These are phyloP conservation scores for Sitophilus oryzae DNA, from an alignment of 1,140 invertebrate species.

Conservation along the genomic window DNA sequence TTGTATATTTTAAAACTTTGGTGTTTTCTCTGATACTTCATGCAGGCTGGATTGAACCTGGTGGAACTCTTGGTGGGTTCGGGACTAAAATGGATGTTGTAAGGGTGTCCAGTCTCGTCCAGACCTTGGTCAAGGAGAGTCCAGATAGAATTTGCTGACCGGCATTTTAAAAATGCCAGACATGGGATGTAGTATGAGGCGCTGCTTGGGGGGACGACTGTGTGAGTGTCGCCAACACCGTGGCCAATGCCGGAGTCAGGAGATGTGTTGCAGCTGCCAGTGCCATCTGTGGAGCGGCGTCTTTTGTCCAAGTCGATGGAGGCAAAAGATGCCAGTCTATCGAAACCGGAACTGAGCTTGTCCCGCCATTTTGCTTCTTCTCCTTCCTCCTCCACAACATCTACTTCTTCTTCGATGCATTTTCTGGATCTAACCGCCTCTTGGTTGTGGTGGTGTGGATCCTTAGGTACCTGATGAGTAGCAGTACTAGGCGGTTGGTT, in stretches of 20 bases:
- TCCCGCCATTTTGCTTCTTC: slow-evolving; percentile 74
- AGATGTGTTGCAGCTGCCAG: slow-evolving; percentile 63
- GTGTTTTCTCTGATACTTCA: slow-evolving; percentile 54
- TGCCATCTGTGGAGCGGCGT: slow-evolving; percentile 67
- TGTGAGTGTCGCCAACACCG: slow-evolving; percentile 51
- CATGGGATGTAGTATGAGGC: slow-evolving; percentile 38
- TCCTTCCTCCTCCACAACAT: slow-evolving; percentile 53
- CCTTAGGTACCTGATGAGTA: slow-evolving; percentile 47
- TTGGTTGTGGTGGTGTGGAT: not conserved
- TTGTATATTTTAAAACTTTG: not conserved
- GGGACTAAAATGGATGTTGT: slow-evolving; percentile 41
- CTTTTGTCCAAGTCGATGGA: slow-evolving; percentile 78
- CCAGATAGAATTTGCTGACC: slow-evolving; percentile 40
- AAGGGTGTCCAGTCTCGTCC: slow-evolving; percentile 51
- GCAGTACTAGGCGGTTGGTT: slow-evolving; percentile 59
- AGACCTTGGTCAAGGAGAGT: slow-evolving; percentile 42
- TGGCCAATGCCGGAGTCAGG: slow-evolving; percentile 71
- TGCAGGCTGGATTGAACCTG: slow-evolving; percentile 46
- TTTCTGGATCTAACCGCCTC: slow-evolving; percentile 39
- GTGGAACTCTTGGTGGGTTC: slow-evolving; percentile 36
- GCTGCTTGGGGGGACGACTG: slow-evolving; percentile 46
- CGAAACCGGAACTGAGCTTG: slow-evolving; percentile 79
- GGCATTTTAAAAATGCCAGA: slow-evolving; percentile 43
- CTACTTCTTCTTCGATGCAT: slow-evolving; percentile 41
- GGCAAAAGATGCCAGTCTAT: slow-evolving; percentile 78